Percentiles rank a stretch among this genome's conserved stretches.
These are phyloP conservation scores for Drosophila meridionalis DNA, from an alignment of 2,888 invertebrate species.

Conservation along the genomic window DNA sequence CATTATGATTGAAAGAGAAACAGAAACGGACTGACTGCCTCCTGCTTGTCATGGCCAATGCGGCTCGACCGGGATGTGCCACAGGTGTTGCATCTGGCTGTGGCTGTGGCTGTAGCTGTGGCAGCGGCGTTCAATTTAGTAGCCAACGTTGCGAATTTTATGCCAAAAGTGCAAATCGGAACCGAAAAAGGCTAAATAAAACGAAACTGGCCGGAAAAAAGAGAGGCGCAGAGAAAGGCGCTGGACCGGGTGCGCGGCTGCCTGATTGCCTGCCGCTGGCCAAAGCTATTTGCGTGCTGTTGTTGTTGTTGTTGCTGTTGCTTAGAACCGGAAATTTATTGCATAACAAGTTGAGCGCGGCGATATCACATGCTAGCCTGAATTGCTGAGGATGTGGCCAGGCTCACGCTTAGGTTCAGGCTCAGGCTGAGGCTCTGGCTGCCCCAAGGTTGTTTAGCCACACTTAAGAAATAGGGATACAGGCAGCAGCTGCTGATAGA, in stretches of 20 bases:
- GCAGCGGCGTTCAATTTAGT: slow-evolving; percentile 30
- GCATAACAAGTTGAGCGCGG: slow-evolving; percentile 74
- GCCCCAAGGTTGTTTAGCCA: slow-evolving; percentile 59
- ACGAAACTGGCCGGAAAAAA: slow-evolving; percentile 11
- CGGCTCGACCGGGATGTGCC: slow-evolving; percentile 16
- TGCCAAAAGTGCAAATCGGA: slow-evolving; percentile 29
- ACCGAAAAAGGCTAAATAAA: slow-evolving; percentile 12
- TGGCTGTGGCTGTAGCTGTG: not conserved
- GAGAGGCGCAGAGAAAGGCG: slow-evolving; percentile 14
- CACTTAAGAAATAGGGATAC: slow-evolving; percentile 21
- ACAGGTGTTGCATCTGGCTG: slow-evolving; percentile 46
- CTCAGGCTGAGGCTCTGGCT: slow-evolving; percentile 7
- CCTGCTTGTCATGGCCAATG: slow-evolving; percentile 27
- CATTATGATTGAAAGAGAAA: slow-evolving; percentile 56
- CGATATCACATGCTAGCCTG: slow-evolving; percentile 61
- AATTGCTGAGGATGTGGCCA: slow-evolving; percentile 26
- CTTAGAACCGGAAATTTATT: slow-evolving; percentile 80
- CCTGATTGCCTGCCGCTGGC: slow-evolving; percentile 25
- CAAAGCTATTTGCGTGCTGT: slow-evolving; percentile 42
- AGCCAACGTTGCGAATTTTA: slow-evolving; percentile 22
- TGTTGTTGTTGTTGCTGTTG: slow-evolving; percentile 32
- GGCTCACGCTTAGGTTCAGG: slow-evolving; percentile 1
- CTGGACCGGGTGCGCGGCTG: slow-evolving; percentile 15
- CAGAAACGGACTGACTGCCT: slow-evolving; percentile 41
- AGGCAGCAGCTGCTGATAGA: slow-evolving; percentile 2